phyloP scores from a whole-genome alignment of 1,140 invertebrate genomes.

The Heliconius himera region DNA sequence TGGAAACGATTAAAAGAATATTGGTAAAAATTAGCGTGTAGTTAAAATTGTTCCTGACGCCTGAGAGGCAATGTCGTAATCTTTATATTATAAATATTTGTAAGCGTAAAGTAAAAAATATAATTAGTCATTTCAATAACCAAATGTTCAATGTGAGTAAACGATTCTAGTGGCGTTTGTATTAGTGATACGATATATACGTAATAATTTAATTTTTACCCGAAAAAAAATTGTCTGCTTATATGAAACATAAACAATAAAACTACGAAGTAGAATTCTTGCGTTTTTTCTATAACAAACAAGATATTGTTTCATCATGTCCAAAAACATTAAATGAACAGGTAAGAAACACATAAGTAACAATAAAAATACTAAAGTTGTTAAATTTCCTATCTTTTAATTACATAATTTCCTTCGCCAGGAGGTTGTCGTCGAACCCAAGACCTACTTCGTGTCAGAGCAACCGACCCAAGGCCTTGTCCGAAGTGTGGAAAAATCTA shows the following conservation, averaged over 20 bases:
- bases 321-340: constrained; percentile 1
- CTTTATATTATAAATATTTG: constrained; percentile 67
- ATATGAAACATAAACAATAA: constrained; percentile 78
- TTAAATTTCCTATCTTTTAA: background rate
- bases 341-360: constrained; percentile 20
- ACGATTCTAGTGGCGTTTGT: constrained; percentile 80
- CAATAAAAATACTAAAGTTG: background rate
- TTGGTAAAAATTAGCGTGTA: constrained; percentile 77
- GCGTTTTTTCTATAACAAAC: constrained; percentile 38
- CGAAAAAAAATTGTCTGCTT: constrained; percentile 76
- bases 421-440: constrained; percentile 88
- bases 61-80: constrained; percentile 77
- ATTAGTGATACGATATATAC: constrained; percentile 81
- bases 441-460: constrained; percentile 92
- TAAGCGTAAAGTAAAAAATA: constrained; percentile 63
- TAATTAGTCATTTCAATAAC: constrained; percentile 77
- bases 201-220: constrained; percentile 82
- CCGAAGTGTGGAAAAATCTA: constrained; percentile 97
- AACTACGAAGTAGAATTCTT: constrained; percentile 74
- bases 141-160: constrained; percentile 81
- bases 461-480: constrained; percentile 94
- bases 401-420: constrained; percentile 47
- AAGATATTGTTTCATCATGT: background rate
- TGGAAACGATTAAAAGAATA: constrained; percentile 63
- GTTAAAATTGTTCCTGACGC: constrained; percentile 80